Evolutionary conservation across 2,797 vertebrate species (phyloP).

Genomic region (Hyperoplus immaculatus): DNA sequence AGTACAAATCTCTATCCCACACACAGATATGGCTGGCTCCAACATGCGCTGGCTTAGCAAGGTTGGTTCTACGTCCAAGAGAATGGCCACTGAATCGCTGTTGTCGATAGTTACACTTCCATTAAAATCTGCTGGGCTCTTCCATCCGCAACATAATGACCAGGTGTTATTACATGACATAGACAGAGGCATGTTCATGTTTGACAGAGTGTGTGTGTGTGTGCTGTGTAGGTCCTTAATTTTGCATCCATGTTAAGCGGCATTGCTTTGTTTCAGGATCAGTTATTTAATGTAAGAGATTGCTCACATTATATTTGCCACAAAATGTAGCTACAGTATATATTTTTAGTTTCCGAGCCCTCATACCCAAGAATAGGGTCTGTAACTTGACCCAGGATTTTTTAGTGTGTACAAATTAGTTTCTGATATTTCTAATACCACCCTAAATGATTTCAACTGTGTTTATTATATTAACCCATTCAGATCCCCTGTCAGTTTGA

Average conservation of each 20-base stretch:
- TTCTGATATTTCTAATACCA: slow-evolving; percentile 9
- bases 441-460: slow-evolving; percentile 13
- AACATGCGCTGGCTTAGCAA: slow-evolving; percentile 65
- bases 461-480: no score
- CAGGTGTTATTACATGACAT: slow-evolving; percentile 52
- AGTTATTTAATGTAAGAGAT: slow-evolving; percentile 46
- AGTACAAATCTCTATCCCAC: slow-evolving; percentile 69
- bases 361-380: no score
- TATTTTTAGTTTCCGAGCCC: no score
- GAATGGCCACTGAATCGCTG: slow-evolving; percentile 50
- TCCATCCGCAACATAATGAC: slow-evolving; percentile 50
- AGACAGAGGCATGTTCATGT: slow-evolving; percentile 38
- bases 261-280: slow-evolving; percentile 41
- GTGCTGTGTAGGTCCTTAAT: slow-evolving; percentile 41
- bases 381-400: no score
- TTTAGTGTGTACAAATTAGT: slow-evolving; percentile 1
- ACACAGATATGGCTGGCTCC: slow-evolving; percentile 59
- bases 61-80: slow-evolving; percentile 64
- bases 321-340: background rate
- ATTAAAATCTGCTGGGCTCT: slow-evolving; percentile 65
- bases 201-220: slow-evolving; percentile 25
- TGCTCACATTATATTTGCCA: slow-evolving; percentile 23
- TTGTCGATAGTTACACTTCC: slow-evolving; percentile 68
- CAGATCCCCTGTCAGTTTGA: no score
- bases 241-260: slow-evolving; percentile 42